These are phyloP conservation scores for Chondrilla cf. caribensis DNA, from an alignment of 37 sponge, comb jelly and placozoan genomes.

Conservation along the genomic window DNA sequence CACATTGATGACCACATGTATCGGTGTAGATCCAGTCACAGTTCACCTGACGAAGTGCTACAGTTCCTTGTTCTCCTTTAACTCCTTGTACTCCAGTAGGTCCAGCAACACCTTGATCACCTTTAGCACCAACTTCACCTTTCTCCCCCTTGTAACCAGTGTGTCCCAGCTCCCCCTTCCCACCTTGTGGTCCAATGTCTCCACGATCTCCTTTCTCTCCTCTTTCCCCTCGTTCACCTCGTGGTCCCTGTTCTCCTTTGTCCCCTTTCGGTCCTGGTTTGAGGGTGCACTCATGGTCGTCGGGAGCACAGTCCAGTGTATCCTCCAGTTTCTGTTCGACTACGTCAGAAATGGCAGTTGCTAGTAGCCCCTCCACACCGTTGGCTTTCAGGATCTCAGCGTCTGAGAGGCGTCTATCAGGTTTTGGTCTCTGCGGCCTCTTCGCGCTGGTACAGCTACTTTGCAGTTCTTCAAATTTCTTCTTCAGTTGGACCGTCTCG, in stretches of 20 bases:
- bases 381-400: no score
- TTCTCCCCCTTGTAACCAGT: slow-evolving; percentile 19
- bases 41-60: not conserved
- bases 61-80: not conserved
- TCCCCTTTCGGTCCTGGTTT: not conserved
- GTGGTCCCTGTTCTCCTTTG: not conserved
- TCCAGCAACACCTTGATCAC: slow-evolving; percentile 7
- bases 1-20: slow-evolving; percentile 14
- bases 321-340: not conserved
- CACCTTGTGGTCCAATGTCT: not conserved
- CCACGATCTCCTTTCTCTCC: not conserved
- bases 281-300: no score
- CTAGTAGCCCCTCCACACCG: not conserved
- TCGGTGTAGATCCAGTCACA: slow-evolving; percentile 19
- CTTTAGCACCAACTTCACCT: slow-evolving; percentile 1
- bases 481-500: no score
- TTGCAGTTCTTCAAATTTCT: no score
- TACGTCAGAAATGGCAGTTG: not conserved
- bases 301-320: not conserved
- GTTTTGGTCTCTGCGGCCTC: no score
- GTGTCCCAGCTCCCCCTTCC: not conserved
- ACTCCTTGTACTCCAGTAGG: not conserved
- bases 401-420: no score
- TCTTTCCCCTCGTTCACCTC: not conserved
- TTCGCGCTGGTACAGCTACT: no score